Base-by-base conservation (phyloP, 2,797 vertebrate species). In the Myotis findleyi region DNA sequence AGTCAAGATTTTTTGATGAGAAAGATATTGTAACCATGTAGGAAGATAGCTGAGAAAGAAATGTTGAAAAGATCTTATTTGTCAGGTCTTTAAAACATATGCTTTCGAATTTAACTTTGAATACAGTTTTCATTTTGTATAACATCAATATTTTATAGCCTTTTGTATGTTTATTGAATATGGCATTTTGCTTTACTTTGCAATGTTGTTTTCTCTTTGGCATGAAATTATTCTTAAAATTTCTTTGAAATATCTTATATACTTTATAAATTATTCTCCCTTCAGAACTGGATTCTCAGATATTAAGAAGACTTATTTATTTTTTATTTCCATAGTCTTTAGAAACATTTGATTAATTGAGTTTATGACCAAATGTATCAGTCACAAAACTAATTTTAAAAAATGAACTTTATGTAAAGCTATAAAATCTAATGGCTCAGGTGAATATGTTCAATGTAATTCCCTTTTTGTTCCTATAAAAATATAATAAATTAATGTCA, bases 181-280 rank as follows among this genome's bases (percentile, higher is more conserved):
- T 73, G 64, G 59, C 36, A 41, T 75, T 92, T 23, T 87, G 55
- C 27, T 84, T 21, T 69, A 68, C 87, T 94, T 85, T 94, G 12
- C 38, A 92, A 64, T 69, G 79, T 83, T 89, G 25, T 53, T 10
- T 79, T 84, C 38, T 87, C 3, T 38, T 85, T 83, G 73, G 7
- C 47, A 66, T 38, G 82, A 82, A 89, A 84, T 80, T 87, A 83
- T 69, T 88, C 53, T 93, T 69, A 89, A 92, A 57, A 27, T 71
- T 55, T 79, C 11, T 41, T 30, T 36, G 85, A 80, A 95, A 49
- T 87, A 79, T 68, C 17, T 87, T 90, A 9, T 55, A 75, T 4
- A 68, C 8, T 57, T 89, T 80, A 17, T 84, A 88, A 91, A 57
- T 83, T 83, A 62, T 33, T 92, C 21, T 89, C 89, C 18, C 55